Evolutionary conservation across 1,140 invertebrate species (phyloP).

Genomic region (Tribolium madens): DNA sequence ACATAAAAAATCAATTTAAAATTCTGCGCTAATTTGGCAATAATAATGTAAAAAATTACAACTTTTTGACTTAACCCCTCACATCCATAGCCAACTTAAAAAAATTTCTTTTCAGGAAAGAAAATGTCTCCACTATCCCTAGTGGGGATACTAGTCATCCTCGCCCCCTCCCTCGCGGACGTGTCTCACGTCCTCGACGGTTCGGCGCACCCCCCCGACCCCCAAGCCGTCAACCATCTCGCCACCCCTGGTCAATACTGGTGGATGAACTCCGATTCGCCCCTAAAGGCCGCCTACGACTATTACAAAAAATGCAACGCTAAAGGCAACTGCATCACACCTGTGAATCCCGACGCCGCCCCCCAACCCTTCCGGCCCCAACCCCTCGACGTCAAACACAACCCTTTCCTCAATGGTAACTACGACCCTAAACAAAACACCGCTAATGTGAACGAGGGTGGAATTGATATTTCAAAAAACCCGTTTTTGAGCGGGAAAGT

Average conservation of each 20-base stretch:
- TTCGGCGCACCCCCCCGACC: slow-evolving; percentile 47
- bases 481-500: slow-evolving; percentile 59
- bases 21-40: no score
- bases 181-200: slow-evolving; percentile 55
- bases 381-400: slow-evolving; percentile 57
- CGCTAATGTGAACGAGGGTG: slow-evolving; percentile 12
- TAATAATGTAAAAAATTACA: no score
- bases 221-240: slow-evolving; percentile 52
- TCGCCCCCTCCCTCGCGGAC: slow-evolving; percentile 52
- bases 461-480: slow-evolving; percentile 46
- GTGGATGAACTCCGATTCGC: slow-evolving; percentile 70
- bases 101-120: no score
- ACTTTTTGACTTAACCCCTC: no score
- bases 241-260: slow-evolving; percentile 60
- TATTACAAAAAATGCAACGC: slow-evolving; percentile 61
- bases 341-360: slow-evolving; percentile 21
- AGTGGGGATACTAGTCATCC: slow-evolving; percentile 60
- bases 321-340: slow-evolving; percentile 49
- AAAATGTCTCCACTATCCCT: slow-evolving; percentile 59
- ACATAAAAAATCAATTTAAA: not conserved
- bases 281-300: slow-evolving; percentile 67
- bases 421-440: slow-evolving; percentile 19
- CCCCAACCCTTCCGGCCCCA: slow-evolving; percentile 31
- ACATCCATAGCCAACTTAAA: no score
- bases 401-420: slow-evolving; percentile 60